A percentile compares a stretch with the other conserved stretches of the same genome.
Evolutionary conservation across 2,113 vertebrate species (phyloP).

Genomic region (Okapia johnstoni): DNA sequence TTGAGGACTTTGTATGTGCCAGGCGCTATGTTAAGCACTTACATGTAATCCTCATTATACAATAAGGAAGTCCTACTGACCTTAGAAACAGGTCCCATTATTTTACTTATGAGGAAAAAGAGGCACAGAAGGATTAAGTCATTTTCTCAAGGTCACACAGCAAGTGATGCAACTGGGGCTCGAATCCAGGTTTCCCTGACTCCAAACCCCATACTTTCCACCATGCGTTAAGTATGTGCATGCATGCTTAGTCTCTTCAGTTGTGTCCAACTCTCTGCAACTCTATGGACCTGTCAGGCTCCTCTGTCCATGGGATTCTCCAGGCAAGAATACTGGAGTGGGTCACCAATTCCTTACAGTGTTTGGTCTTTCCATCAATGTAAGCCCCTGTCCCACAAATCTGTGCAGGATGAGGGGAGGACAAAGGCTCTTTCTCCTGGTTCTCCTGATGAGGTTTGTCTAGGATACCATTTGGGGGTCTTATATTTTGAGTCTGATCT

Average conservation of each 20-base stretch:
- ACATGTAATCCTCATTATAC: not conserved
- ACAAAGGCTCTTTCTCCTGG: not conserved
- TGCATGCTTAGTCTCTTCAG: not conserved
- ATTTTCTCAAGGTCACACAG: not conserved
- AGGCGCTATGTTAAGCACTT: not conserved
- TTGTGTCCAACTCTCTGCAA: not conserved
- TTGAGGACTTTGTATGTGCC: not conserved
- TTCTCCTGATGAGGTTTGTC: not conserved
- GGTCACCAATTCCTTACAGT: not conserved
- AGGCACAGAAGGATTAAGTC: not conserved
- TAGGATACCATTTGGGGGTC: not conserved
- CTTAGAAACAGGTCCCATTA: not conserved
- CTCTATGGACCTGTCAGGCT: not conserved
- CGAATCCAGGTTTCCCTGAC: not conserved
- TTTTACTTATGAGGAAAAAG: not conserved
- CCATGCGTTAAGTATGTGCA: rapidly evolving
- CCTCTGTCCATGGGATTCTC: not conserved
- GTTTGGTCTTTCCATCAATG: not conserved
- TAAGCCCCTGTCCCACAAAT: not conserved
- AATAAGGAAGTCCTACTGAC: not conserved
- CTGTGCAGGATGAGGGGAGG: not conserved
- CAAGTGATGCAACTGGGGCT: not conserved
- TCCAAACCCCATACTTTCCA: not conserved
- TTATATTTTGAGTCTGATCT: not conserved
- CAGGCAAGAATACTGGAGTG: not conserved